phyloP scores from a whole-genome alignment of 2,797 vertebrate genomes.

The Microctenopoma steveboyesi region DNA sequence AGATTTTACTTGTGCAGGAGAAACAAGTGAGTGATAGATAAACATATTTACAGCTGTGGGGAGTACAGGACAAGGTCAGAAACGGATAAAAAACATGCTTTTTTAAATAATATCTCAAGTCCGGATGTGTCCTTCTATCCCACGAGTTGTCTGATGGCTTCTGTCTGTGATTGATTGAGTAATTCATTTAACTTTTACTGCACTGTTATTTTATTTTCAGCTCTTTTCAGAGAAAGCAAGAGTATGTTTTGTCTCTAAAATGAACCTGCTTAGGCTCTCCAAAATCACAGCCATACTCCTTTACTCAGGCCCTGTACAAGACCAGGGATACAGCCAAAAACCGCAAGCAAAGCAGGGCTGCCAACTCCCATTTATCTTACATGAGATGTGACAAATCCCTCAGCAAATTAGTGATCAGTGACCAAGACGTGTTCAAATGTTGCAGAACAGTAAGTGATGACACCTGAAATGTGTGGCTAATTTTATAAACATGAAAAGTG shows the following conservation, averaged over 20 bases:
- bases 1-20: slow-evolving; percentile 22
- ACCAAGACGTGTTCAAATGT: neutral
- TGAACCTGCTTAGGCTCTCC: neutral
- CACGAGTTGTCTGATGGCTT: too few species aligned
- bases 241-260: neutral
- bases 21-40: slow-evolving; percentile 38
- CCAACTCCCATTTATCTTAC: neutral
- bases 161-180: slow-evolving; percentile 1
- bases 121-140: neutral
- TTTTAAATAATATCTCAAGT: too few species aligned
- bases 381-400: neutral
- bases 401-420: neutral
- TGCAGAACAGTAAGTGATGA: neutral
- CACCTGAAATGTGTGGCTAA: neutral
- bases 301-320: neutral
- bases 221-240: slow-evolving; percentile 6
- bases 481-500: neutral
- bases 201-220: slow-evolving; percentile 5
- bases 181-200: too few species aligned
- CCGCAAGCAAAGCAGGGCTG: neutral
- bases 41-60: slow-evolving; percentile 20
- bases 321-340: neutral
- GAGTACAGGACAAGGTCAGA: slow-evolving; percentile 1
- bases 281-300: neutral
- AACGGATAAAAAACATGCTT: neutral